Conservation (phyloP, 2,888 invertebrate species). For the Cerceris rybyensis region DNA sequence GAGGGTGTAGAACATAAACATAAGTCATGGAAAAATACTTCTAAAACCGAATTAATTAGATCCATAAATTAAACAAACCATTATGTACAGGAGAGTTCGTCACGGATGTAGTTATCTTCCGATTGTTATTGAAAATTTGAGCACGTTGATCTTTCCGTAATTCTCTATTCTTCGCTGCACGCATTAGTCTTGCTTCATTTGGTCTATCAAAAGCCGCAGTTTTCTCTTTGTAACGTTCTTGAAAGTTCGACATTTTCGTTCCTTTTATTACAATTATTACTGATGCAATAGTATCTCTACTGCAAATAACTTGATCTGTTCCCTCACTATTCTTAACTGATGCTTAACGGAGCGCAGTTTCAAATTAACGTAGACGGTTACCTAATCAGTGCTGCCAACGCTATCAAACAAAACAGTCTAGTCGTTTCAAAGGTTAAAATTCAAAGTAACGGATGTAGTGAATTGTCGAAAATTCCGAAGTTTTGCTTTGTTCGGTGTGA, state of each 20-base stretch:
- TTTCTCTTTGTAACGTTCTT: slow-evolving; percentile 48
- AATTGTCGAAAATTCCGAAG: too few relatives aligned
- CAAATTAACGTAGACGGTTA: slow-evolving; percentile 5
- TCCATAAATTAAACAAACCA: slow-evolving; percentile 20
- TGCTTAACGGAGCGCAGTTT: slow-evolving; percentile 27
- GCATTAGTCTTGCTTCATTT: slow-evolving; percentile 35
- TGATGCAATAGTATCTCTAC: too few relatives aligned
- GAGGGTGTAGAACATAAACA: background rate
- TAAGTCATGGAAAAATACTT: background rate
- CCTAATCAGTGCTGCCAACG: background rate
- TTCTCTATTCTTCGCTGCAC: slow-evolving; percentile 33
- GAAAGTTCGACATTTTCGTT: slow-evolving; percentile 35
- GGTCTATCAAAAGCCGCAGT: slow-evolving; percentile 18
- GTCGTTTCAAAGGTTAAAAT: background rate
- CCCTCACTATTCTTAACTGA: background rate
- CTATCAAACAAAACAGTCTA: background rate
- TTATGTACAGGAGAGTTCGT: background rate
- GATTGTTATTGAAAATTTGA: slow-evolving; percentile 36
- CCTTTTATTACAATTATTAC: too few relatives aligned
- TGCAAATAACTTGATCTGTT: too few relatives aligned
- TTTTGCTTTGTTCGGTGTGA: too few relatives aligned
- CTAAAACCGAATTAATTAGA: background rate
- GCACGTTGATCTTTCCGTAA: slow-evolving; percentile 41
- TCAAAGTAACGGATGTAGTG: too few relatives aligned
- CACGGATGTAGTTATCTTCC: slow-evolving; percentile 19